Conservation (phyloP, 2,797 vertebrate genomes). For the Phalanger gymnotis region DNA sequence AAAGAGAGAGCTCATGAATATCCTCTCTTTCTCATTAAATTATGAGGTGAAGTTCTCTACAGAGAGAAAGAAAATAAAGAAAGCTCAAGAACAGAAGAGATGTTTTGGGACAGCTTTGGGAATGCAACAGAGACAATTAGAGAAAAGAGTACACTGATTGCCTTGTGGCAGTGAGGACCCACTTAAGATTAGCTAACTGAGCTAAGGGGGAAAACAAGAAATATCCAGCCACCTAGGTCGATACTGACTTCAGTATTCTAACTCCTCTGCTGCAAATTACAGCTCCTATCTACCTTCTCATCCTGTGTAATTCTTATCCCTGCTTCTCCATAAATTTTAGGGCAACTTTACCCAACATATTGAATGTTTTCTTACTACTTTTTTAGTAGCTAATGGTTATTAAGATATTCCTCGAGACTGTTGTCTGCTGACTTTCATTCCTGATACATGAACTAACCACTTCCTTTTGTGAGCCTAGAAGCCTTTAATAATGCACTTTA, state of each 20-base stretch:
- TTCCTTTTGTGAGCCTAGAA: background rate
- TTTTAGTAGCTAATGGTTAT: background rate
- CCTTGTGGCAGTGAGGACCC: background rate
- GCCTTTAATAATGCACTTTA: background rate
- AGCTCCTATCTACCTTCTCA: background rate
- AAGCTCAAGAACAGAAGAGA: background rate
- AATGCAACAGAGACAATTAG: background rate
- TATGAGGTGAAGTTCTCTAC: background rate
- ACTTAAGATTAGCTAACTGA: background rate
- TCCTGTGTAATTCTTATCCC: background rate
- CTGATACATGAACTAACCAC: background rate
- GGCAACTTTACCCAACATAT: background rate
- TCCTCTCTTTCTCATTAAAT: background rate
- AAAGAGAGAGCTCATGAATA: background rate
- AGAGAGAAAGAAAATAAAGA: background rate
- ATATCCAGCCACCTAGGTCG: background rate
- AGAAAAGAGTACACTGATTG: background rate
- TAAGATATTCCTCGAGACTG: background rate
- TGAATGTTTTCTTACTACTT: background rate
- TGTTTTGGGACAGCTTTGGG: background rate
- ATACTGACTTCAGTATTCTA: background rate
- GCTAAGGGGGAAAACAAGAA: background rate
- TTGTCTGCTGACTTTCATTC: background rate
- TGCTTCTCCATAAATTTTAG: background rate
- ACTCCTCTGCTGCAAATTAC: background rate